Base-by-base conservation (phyloP, 1,140 invertebrate species). In the Philotrypesis tridentata region DNA sequence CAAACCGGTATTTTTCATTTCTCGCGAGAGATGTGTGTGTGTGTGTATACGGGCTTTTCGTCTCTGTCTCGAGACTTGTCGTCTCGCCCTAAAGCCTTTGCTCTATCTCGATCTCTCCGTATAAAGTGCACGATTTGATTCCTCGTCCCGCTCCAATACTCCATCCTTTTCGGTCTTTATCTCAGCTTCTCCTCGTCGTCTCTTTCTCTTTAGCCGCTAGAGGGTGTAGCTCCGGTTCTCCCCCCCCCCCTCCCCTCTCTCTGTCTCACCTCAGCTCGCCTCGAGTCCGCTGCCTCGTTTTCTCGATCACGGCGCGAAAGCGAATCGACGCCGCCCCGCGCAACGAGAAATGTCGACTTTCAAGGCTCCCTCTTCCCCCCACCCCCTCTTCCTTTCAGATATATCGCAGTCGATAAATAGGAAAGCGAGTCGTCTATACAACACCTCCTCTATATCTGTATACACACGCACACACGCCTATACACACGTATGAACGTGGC, bases 321-420 rank as follows among this genome's bases (percentile, higher is more conserved):
- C 70, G 27, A 63, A 55, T 17, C 48, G 48, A 80, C 70, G 55
- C 77, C 43, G 23, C 11, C 40, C 40, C 12, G 40, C 14, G 33
- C 27, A 29, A 33, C 31, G 55, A 80, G 78, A 80, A 80, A 80
- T 80, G 78, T 33, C n/a, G 33, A 70, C 55, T 80, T 43, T 80
- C 70, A 61, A 27, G 68, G 33, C 63, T 55, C 27, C 21, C 29
- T 29, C 63, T 29, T 23, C 43, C 63, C 33, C 27, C 21, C 29
- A n/a, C 63, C n/a, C 37, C 43, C 37, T 23, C 37, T 67, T 23
- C 17, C 55, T 37, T 8, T 17, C 31, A 80, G 31, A 80, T 80
- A 73, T 80, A 65, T 72, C 71, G 60, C 70, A 72, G 68, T 73
- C 70, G 68, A 80, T 80, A 80, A 80, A 80, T 80, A 80, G 68